Percentiles rank a stretch among this genome's conserved stretches.
phyloP scores from a whole-genome alignment of 2,888 invertebrate genomes.

The Papilio protenor region DNA sequence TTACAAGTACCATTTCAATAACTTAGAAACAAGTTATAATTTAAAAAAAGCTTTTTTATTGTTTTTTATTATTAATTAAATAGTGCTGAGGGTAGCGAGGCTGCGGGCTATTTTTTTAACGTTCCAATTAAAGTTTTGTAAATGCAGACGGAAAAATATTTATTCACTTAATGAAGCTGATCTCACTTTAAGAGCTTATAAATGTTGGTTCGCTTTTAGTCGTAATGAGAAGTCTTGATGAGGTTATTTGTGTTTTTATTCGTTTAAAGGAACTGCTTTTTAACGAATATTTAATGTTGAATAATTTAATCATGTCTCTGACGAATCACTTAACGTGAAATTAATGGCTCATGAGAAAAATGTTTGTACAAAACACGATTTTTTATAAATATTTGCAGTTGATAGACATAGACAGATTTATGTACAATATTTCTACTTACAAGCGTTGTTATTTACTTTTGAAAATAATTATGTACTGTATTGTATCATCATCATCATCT shows the following conservation, averaged over 20 bases:
- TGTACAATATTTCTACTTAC: background rate
- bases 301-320: conserved; percentile 1
- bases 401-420: too few species aligned
- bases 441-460: background rate
- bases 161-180: conserved; percentile 40
- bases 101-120: conserved; percentile 14
- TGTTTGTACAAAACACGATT: background rate
- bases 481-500: too few species aligned
- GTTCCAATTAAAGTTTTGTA: conserved; percentile 32
- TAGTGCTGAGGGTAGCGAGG: background rate
- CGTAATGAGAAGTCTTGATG: conserved; percentile 36
- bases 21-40: background rate
- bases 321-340: background rate
- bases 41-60: background rate
- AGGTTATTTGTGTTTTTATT: conserved; percentile 30
- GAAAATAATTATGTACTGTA: background rate
- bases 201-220: conserved; percentile 39
- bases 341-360: background rate
- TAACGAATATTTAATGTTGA: conserved; percentile 14
- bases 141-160: conserved; percentile 33
- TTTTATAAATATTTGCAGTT: background rate
- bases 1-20: background rate
- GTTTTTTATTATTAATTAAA: background rate
- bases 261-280: conserved; percentile 15
- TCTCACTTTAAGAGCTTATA: conserved; percentile 39